Base-by-base conservation (phyloP, 2,113 vertebrate genomes). In the Nyctereutes procyonoides region DNA sequence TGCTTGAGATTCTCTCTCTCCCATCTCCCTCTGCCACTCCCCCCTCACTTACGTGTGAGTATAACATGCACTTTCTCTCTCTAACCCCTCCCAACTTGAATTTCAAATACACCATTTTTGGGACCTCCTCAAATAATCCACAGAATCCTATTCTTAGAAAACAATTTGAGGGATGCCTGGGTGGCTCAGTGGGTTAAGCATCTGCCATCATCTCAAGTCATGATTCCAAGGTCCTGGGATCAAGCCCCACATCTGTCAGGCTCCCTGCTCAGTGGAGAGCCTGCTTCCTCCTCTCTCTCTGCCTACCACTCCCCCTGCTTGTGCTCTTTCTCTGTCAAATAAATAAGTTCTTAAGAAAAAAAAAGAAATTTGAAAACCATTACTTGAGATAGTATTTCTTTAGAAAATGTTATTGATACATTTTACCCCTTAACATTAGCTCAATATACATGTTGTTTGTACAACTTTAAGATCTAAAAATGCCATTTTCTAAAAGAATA, bases 401-500 rank as follows among this genome's bases (percentile, higher is more conserved):
- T 53, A 94, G 67, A 30, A 86, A 71, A 7, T 56, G 5, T 62
- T 82, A 56, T 69, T 51, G 76, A 13, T 77, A 77, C n/a, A 92
- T 5, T 7, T 76, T 82, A 91, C 19, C 55, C 60, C 81, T 81
- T 82, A 81, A 55, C 82, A 56, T 35, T 74, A 87, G 22, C 26
- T 60, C 3, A 69, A 20, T 82, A 28, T 93, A 76, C 90, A 87
- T 12, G 13, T 20, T 79, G 11, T 81, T 74, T 77, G 17, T 89
- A 48, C 14, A 24, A 43, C 43, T 38, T 30, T 92, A 71, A 32
- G 8, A 62, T 62, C 38, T 76, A 28, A 76, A 74, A 76, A 15
- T 76, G 73, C 24, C 38, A 48, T 48, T 88, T 90, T 88, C 90
- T 95, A 43, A 88, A 87, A 95, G 77, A 79, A 88, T 11, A 69